Conservation (phyloP, 1,140 invertebrate species). For the Coelopa frigida region DNA sequence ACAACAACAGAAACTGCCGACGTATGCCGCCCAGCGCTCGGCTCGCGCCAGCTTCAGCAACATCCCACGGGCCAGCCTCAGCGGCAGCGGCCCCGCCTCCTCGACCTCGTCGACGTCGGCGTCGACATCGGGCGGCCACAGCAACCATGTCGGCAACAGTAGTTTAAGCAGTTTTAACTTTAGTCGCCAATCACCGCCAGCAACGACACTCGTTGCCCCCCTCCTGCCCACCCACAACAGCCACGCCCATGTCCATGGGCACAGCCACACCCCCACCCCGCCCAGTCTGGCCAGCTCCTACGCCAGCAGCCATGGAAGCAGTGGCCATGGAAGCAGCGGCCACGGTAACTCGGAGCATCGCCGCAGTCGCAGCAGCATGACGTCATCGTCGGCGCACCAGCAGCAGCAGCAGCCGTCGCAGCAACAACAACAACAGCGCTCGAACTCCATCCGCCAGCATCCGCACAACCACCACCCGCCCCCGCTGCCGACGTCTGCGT, state of each 20-base stretch:
- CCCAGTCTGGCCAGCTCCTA: conserved; percentile 3
- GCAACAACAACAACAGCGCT: conserved; percentile 9
- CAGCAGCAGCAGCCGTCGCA: neutral
- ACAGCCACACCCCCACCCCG: conserved; percentile 2
- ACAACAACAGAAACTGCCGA: conserved; percentile 13
- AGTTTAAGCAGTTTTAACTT: neutral
- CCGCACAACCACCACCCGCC: conserved; percentile 14
- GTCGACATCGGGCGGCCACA: neutral
- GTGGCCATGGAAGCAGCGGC: no score
- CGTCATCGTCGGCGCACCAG: conserved; percentile 12
- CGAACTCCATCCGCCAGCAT: conserved; percentile 13
- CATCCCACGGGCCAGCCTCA: conserved; percentile 39
- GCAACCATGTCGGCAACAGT: no score
- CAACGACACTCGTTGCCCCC: conserved; percentile 14
- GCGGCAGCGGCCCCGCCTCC: conserved; percentile 6
- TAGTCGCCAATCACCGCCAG: conserved; percentile 12
- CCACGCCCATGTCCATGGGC: conserved; percentile 20
- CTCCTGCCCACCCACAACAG: neutral
- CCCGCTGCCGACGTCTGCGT: conserved; percentile 7
- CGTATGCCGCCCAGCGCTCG: conserved; percentile 22
- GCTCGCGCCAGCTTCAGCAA: conserved; percentile 41
- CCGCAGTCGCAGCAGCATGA: conserved; percentile 8
- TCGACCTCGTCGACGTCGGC: conserved; percentile 18
- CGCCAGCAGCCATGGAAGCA: conserved; percentile 2
- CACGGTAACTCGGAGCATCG: conserved; percentile 4